These are phyloP conservation scores for Callithrix jacchus DNA, from an alignment of 2,113 vertebrate genomes.

Conservation along the genomic window DNA sequence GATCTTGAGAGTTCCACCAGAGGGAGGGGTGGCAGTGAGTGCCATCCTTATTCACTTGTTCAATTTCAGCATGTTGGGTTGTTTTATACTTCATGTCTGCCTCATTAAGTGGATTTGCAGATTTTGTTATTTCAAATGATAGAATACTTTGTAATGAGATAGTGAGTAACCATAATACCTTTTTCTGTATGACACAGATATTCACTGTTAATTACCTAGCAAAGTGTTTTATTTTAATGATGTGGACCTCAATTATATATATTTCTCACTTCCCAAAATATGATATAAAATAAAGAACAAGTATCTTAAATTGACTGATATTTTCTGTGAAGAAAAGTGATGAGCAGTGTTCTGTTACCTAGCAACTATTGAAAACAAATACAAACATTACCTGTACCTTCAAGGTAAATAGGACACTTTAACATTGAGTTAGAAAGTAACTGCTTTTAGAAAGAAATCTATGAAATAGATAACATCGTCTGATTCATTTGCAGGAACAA, in stretches of 20 bases:
- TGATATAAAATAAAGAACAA: neutral
- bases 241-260: neutral
- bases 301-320: neutral
- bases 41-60: neutral
- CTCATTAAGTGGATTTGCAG: neutral
- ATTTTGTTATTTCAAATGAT: neutral
- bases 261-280: conserved; percentile 38
- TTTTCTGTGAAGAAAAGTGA: conserved; percentile 34
- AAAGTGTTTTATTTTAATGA: neutral
- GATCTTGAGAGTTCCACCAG: neutral
- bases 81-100: neutral
- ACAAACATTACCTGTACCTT: neutral
- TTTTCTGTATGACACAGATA: neutral
- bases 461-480: neutral
- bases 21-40: neutral
- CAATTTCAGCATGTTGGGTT: neutral
- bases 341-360: neutral
- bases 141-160: neutral
- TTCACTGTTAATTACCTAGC: neutral
- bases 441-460: conserved; percentile 18
- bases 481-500: neutral
- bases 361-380: conserved; percentile 21
- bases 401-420: conserved; percentile 24
- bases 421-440: conserved; percentile 24
- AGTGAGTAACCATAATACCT: neutral